Evolutionary conservation across 2,888 invertebrate genomes (phyloP).

Genomic region (Philopedon plagiatum): DNA sequence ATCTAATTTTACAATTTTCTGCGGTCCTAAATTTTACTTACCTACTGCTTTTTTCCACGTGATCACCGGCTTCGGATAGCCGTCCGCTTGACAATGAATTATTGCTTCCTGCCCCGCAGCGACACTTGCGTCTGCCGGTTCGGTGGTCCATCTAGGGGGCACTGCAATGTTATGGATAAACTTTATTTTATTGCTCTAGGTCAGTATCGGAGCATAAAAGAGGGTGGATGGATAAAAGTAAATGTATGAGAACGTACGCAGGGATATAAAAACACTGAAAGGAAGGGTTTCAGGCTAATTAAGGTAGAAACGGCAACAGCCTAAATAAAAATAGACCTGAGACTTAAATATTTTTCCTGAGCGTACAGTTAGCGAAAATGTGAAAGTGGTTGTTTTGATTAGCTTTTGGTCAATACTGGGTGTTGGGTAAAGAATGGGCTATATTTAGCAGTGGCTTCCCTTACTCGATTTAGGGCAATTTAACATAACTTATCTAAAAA

Average conservation of each 20-base stretch:
- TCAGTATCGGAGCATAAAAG: not conserved
- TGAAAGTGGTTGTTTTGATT: not conserved
- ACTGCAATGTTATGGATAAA: conserved; percentile 70
- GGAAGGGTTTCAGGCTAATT: no score
- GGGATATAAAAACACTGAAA: not conserved
- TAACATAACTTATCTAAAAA: no score
- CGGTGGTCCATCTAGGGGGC: conserved; percentile 91
- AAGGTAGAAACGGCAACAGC: no score
- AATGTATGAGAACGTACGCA: not conserved
- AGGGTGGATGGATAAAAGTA: not conserved
- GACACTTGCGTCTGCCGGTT: conserved; percentile 86
- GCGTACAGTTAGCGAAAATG: not conserved
- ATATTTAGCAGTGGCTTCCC: no score
- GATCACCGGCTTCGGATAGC: conserved; percentile 90
- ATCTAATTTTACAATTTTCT: no score
- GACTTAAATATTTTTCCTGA: no score
- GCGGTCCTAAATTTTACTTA: conserved; percentile 69
- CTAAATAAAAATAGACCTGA: no score
- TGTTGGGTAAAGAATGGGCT: no score
- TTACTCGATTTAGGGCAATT: no score
- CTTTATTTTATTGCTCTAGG: conserved; percentile 22
- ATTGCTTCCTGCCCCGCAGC: conserved; percentile 88
- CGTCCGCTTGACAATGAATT: conserved; percentile 91
- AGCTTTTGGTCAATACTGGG: not conserved
- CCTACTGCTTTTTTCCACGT: conserved; percentile 93